phyloP scores from a whole-genome alignment of 2,113 vertebrate species.

The Oriolus oriolus region DNA sequence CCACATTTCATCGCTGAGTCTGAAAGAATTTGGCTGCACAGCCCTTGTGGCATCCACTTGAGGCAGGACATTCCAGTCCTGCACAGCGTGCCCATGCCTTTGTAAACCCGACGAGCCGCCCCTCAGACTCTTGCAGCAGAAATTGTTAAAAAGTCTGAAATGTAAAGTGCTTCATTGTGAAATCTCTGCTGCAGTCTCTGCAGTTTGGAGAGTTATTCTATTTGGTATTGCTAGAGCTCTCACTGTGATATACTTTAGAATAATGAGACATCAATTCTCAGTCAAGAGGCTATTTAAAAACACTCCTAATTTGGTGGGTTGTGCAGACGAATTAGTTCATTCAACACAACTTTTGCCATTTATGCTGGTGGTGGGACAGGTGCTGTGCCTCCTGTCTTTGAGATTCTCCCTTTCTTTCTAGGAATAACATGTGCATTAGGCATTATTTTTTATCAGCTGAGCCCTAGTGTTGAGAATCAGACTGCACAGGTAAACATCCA shows the following conservation, averaged over 20 bases:
- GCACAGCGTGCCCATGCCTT: neutral
- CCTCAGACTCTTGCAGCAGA: neutral
- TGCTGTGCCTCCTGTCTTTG: neutral
- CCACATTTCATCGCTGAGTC: neutral
- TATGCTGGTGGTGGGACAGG: neutral
- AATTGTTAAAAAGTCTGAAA: neutral
- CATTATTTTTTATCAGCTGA: neutral
- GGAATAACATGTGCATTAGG: neutral
- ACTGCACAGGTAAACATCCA: neutral
- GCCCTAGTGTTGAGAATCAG: neutral
- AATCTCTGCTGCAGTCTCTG: neutral
- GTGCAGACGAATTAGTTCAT: constrained; percentile 16
- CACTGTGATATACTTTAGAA: constrained; percentile 28
- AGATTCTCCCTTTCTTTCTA: neutral
- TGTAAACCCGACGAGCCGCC: constrained; percentile 17
- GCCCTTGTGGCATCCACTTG: neutral
- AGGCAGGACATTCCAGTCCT: neutral
- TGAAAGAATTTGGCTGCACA: neutral
- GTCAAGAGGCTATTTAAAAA: constrained; percentile 45
- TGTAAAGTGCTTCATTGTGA: neutral
- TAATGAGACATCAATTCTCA: constrained; percentile 43
- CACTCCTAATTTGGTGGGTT: neutral
- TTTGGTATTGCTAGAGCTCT: neutral
- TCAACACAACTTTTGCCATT: neutral
- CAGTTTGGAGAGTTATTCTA: neutral